Base-by-base conservation (phyloP, 2,888 invertebrate genomes). In the Netelia melanura region DNA sequence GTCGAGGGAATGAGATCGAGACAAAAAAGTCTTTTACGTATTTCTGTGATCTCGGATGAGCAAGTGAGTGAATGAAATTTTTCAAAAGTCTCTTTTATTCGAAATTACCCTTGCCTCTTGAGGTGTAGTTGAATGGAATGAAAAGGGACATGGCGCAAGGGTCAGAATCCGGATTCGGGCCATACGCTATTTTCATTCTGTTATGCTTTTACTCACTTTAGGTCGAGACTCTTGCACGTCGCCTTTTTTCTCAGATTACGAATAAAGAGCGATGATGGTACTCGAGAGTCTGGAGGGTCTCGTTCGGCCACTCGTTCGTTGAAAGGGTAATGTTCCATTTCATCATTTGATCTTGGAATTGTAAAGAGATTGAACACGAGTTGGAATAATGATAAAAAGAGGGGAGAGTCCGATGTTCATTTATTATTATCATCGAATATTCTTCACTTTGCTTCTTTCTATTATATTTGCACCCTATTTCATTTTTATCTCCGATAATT, bases 291-390 rank as follows among this genome's bases (percentile, higher is more conserved):
- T 48, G 3, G 14, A 48, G 48, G 11, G 6, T 23, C 75, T 76
- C 64, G 56, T 17, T 21, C 10, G 17, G 38, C 17, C 56, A 58
- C 48, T 68, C 77, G 58, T 58, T 68, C 17, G 77, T 9, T 67
- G 67, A 78, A 70, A 70, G 62, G 78, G 52, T 52, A 48, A 78
- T 61, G 70, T 70, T 68, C 61, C 52, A 78, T 70, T 77, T 58
- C 58, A 65, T 77, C 67, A 77, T 77, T 77, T 68, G 44, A 23
- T 25, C 56, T n/a, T 21, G 38, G 64, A 64, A n/a, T 30, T 64
- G 5, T 11, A 52, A 62, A 38, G 65, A 64, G 54, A 65, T 65
- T 67, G 65, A 67, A 76, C 54, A 65, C 65, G 21, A 23, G 17
- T 62, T n/a, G 44, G 23, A 14, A 10, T 48, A 23, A 48, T 43